phyloP scores from a whole-genome alignment of 2,888 invertebrate species.

The Cyrtodaria siliqua region DNA sequence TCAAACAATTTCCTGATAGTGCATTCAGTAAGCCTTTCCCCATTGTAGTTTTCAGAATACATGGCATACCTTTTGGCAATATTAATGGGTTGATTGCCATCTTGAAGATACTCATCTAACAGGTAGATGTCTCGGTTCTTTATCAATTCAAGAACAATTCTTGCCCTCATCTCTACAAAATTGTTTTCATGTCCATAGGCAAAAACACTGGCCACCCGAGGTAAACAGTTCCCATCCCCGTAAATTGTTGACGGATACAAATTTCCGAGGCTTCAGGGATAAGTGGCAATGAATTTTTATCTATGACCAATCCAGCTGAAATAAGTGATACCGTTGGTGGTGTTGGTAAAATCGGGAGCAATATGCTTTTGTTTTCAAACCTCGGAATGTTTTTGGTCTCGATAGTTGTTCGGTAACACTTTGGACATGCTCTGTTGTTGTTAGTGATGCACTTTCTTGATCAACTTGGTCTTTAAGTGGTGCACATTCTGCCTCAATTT shows the following conservation, averaged over 20 bases:
- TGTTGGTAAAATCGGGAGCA: no score
- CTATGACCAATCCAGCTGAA: not conserved
- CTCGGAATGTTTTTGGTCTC: not conserved
- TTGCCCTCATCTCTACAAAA: conserved; percentile 26
- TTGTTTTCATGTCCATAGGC: conserved; percentile 32
- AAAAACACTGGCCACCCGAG: conserved; percentile 25
- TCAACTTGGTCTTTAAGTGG: not conserved
- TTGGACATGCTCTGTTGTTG: not conserved
- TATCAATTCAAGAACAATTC: conserved; percentile 33
- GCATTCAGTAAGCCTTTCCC: conserved; percentile 28
- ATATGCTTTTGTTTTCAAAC: no score
- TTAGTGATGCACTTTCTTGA: not conserved
- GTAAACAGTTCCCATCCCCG: conserved; percentile 43
- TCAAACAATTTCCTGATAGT: no score
- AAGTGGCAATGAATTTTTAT: not conserved
- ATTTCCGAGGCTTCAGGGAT: not conserved
- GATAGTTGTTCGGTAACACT: not conserved
- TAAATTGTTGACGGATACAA: not conserved
- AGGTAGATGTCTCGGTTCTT: conserved; percentile 28
- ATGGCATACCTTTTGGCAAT: not conserved
- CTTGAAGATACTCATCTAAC: conserved; percentile 24
- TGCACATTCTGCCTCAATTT: not conserved
- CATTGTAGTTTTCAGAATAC: conserved; percentile 17
- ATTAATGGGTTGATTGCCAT: conserved; percentile 11
- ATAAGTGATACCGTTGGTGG: not conserved